Evolutionary conservation across 2,797 vertebrate species (phyloP), one percentile per base, ranked within the genome.

Genomic region (Takifugu ocellatus): DNA sequence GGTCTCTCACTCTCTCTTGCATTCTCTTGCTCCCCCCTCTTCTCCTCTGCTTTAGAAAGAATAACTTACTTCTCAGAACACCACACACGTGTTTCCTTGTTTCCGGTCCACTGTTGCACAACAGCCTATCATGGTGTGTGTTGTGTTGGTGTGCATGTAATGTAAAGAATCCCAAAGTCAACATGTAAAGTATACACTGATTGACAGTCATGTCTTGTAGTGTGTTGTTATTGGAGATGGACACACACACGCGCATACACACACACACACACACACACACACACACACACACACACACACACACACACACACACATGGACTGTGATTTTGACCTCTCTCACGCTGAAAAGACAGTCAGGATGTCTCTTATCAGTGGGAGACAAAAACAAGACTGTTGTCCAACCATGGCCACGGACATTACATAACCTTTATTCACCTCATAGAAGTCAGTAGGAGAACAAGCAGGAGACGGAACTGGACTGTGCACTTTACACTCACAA

Each of bases 61-160:
- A 77, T 77, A 59, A 47, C 47, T 69, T 47, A 62, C 63, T 87
- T 87, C 86, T 81, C 72, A 72, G 82, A 86, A 88, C 83, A 59
- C 61, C 33, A 31, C 49, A 58, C 80, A 83, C 75, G 63, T 84
- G 78, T 52, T 75, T 82, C 61, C 63, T 65, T 72, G 57, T 75
- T 74, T 63, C 64, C 50, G 25, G 12, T 36, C 61, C 59, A 46
- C 42, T 64, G 27, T 25, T 24, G 51, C n/a, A 17, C 43, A 16
- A 17, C 43, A 16, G 36, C 53, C 64, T 58, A 60, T 21, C n/a
- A 47, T 53, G 31, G 26, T 48, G 24, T 56, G 48, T 54, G 17
- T 24, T 24, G 2, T 42, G 51, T 39, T 48, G 63, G 7, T 59
- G n/a, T 45, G 44, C 31, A 16, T 5, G 14, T 26, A 44, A 17